Percentiles rank a stretch among this genome's conserved stretches.
Evolutionary conservation across 1,140 invertebrate genomes (phyloP).

Genomic region (Cecropterus lyciades): DNA sequence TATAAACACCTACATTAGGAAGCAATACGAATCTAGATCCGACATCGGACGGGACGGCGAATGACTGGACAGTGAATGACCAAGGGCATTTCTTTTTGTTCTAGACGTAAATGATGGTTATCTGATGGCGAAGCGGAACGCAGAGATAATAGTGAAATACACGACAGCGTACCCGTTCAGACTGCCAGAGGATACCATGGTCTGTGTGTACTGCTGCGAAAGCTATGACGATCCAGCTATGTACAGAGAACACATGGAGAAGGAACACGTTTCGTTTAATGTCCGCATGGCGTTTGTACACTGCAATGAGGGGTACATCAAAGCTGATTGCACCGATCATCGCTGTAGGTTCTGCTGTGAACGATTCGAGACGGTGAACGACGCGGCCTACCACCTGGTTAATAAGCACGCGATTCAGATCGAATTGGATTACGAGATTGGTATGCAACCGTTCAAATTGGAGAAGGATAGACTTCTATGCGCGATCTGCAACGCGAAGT

Average conservation of each 20-base stretch:
- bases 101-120: slow-evolving; percentile 66
- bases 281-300: slow-evolving; percentile 58
- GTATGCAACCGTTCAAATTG: slow-evolving; percentile 61
- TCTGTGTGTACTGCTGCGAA: slow-evolving; percentile 70
- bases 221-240: slow-evolving; percentile 52
- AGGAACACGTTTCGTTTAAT: slow-evolving; percentile 55
- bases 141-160: slow-evolving; percentile 65
- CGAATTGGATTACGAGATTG: slow-evolving; percentile 50
- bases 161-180: slow-evolving; percentile 71
- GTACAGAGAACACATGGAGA: slow-evolving; percentile 63
- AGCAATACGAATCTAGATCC: slow-evolving; percentile 4
- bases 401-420: slow-evolving; percentile 49
- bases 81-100: slow-evolving; percentile 73
- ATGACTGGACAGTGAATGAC: slow-evolving; percentile 56
- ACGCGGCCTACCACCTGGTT: slow-evolving; percentile 56
- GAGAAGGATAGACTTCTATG: slow-evolving; percentile 59
- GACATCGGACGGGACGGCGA: slow-evolving; percentile 34
- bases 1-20: not conserved
- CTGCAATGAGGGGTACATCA: slow-evolving; percentile 56
- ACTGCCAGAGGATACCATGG: slow-evolving; percentile 62
- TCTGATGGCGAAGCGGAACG: slow-evolving; percentile 68
- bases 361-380: slow-evolving; percentile 48
- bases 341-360: slow-evolving; percentile 57
- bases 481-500: slow-evolving; percentile 58
- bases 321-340: slow-evolving; percentile 63